Percentiles rank a stretch among this genome's conserved stretches.
Evolutionary conservation across 2,888 invertebrate genomes (phyloP).

Genomic region (Phytoseiulus persimilis): DNA sequence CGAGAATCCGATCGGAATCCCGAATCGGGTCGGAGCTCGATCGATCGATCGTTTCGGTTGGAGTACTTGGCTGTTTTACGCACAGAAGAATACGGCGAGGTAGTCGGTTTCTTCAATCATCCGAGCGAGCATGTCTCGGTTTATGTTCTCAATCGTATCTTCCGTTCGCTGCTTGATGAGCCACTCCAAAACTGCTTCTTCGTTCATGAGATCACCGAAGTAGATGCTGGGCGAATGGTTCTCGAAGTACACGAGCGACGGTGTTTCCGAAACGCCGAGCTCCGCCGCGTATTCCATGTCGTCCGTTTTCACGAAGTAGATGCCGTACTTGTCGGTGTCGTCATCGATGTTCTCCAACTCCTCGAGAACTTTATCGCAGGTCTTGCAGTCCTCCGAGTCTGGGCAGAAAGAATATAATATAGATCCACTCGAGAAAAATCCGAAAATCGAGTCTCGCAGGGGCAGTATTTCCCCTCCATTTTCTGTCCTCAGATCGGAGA

Average conservation of each 20-base stretch:
- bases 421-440: slow-evolving; percentile 28
- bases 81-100: slow-evolving; percentile 82
- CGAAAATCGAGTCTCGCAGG: not conserved
- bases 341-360: slow-evolving; percentile 61
- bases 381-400: slow-evolving; percentile 72
- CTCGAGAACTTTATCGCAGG: slow-evolving; percentile 73
- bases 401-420: too few relatives aligned
- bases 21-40: too few relatives aligned
- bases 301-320: slow-evolving; percentile 77
- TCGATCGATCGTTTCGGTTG: not conserved
- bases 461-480: too few relatives aligned
- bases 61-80: slow-evolving; percentile 53
- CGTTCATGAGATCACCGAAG: slow-evolving; percentile 71
- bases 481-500: too few relatives aligned
- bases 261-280: slow-evolving; percentile 83
- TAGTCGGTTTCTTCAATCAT: slow-evolving; percentile 83
- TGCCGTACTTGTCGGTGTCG: slow-evolving; percentile 84
- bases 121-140: slow-evolving; percentile 68
- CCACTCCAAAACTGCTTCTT: slow-evolving; percentile 77
- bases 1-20: too few relatives aligned
- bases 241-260: slow-evolving; percentile 83
- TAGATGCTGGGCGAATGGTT: slow-evolving; percentile 88
- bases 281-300: slow-evolving; percentile 79
- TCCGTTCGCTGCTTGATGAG: slow-evolving; percentile 83
- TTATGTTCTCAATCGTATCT: slow-evolving; percentile 79